These are phyloP conservation scores for Schizothorax lantsangensis DNA, from an alignment of 2,797 vertebrate species.

Conservation along the genomic window DNA sequence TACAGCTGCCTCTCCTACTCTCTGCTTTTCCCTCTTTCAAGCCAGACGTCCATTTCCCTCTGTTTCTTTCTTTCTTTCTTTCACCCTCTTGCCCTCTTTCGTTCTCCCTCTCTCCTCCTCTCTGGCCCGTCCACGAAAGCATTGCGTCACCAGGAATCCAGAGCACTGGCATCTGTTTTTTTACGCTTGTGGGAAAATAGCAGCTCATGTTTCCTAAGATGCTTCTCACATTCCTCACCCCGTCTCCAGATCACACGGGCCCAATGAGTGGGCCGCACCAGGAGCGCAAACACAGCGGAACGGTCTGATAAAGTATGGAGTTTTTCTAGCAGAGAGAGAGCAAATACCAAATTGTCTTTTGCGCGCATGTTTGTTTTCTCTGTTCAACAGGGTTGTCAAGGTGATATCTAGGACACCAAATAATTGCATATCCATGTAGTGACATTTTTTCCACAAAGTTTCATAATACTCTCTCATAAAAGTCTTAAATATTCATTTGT, in stretches of 20 bases:
- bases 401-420: constrained; percentile 13
- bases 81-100: not conserved
- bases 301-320: constrained; percentile 69
- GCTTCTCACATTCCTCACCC: constrained; percentile 87
- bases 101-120: constrained; percentile 32
- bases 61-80: not conserved
- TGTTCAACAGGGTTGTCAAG: not conserved
- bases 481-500: constrained; percentile 11
- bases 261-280: constrained; percentile 68
- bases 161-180: constrained; percentile 79
- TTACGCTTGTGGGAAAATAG: constrained; percentile 94
- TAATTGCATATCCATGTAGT: constrained; percentile 28
- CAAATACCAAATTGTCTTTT: constrained; percentile 59
- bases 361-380: constrained; percentile 31
- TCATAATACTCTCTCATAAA: not conserved
- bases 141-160: constrained; percentile 82
- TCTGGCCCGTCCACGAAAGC: constrained; percentile 67
- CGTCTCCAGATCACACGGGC: constrained; percentile 80
- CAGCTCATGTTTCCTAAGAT: constrained; percentile 88
- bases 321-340: constrained; percentile 70
- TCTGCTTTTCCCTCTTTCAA: constrained; percentile 63
- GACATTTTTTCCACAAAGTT: constrained; percentile 36
- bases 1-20: constrained; percentile 63
- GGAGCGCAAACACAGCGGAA: constrained; percentile 70
- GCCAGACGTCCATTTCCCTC: constrained; percentile 16